Evolutionary conservation across 1,140 invertebrate genomes (phyloP).

Genomic region (Drosophila baimaii): DNA sequence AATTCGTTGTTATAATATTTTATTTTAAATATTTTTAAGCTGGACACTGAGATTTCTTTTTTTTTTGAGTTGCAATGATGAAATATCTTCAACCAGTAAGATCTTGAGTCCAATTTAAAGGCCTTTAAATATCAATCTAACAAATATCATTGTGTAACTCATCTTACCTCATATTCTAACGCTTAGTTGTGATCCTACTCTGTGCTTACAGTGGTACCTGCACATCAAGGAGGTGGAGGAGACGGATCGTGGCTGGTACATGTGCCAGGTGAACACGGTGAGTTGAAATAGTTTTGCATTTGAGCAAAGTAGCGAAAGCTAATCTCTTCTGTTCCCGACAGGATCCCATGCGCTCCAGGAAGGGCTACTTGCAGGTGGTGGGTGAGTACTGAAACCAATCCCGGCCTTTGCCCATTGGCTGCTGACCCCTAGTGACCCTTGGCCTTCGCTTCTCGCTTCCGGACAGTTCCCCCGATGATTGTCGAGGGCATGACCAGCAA

Average conservation of each 20-base stretch:
- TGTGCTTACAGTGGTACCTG: conserved; percentile 88
- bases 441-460: conserved; percentile 9
- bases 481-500: conserved; percentile 93
- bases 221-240: conserved; percentile 93
- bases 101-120: no score
- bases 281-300: background rate
- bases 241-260: conserved; percentile 90
- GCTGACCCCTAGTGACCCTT: conserved; percentile 40
- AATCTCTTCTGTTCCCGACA: conserved; percentile 28
- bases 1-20: no score
- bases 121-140: no score
- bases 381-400: conserved; percentile 86
- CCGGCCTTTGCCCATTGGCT: conserved; percentile 10
- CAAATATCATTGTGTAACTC: no score
- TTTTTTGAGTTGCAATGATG: no score
- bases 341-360: conserved; percentile 92
- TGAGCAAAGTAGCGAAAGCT: background rate
- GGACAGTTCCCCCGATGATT: conserved; percentile 92
- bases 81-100: no score
- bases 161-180: background rate
- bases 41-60: no score
- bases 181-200: background rate
- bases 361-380: conserved; percentile 94
- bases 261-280: conserved; percentile 85
- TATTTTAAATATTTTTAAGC: no score